phyloP scores from a whole-genome alignment of 2,113 vertebrate species.

The Mirounga angustirostris region DNA sequence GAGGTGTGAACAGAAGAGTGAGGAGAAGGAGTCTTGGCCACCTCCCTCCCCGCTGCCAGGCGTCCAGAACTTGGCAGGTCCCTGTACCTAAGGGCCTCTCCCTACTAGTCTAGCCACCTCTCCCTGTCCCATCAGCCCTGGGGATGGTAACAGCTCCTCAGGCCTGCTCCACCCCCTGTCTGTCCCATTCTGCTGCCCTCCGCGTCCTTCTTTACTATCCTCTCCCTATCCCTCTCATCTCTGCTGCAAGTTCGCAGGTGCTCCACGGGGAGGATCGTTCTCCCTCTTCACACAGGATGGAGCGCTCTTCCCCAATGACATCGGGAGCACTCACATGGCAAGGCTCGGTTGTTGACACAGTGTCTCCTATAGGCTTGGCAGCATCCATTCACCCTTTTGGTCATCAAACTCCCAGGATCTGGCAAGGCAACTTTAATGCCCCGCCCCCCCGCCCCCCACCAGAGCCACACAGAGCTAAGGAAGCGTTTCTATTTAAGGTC shows the following conservation, averaged over 20 bases:
- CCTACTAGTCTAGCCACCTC: no score
- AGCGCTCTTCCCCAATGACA: fast-evolving
- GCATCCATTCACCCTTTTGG: neutral
- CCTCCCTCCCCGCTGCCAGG: fast-evolving
- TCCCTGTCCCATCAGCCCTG: fast-evolving
- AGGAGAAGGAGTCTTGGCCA: fast-evolving
- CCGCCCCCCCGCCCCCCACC: neutral
- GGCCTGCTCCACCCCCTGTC: no score
- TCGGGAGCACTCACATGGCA: fast-evolving
- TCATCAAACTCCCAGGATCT: neutral
- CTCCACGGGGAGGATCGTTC: neutral
- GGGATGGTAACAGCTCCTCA: no score
- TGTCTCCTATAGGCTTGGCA: fast-evolving
- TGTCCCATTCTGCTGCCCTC: fast-evolving
- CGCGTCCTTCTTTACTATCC: fast-evolving
- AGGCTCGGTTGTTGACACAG: fast-evolving
- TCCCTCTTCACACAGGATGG: neutral
- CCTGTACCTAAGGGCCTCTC: no score
- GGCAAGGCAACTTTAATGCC: no score
- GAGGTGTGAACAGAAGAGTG: fast-evolving
- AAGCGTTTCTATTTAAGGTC: neutral
- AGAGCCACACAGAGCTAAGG: neutral
- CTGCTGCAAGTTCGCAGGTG: no score
- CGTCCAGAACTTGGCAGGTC: neutral
- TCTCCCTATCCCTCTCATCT: fast-evolving